phyloP scores from a whole-genome alignment of 2,113 vertebrate genomes.

The Salvelinus alpinus region DNA sequence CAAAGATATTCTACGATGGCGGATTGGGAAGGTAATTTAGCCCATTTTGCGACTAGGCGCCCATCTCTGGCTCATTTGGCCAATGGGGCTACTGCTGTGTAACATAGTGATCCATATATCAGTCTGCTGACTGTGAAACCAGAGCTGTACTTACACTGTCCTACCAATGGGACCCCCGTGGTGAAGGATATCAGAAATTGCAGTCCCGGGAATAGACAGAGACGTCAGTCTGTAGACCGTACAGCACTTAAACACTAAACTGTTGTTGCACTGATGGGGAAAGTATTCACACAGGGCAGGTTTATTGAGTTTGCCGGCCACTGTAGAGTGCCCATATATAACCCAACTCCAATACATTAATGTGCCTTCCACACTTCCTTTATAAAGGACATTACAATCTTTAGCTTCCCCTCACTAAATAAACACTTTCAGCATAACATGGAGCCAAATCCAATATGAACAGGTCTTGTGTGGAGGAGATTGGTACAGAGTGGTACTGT shows the following conservation, averaged over 20 bases:
- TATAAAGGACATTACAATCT: conserved; percentile 37
- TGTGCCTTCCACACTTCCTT: conserved; percentile 24
- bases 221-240: conserved; percentile 56
- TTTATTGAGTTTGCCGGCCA: conserved; percentile 50
- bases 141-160: conserved; percentile 60
- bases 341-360: conserved; percentile 41
- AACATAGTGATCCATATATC: conserved; percentile 57
- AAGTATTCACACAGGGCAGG: conserved; percentile 31
- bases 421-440: conserved; percentile 19
- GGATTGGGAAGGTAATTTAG: conserved; percentile 57
- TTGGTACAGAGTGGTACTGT: neutral
- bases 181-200: conserved; percentile 66
- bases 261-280: conserved; percentile 36
- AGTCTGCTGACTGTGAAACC: conserved; percentile 54
- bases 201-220: conserved; percentile 59
- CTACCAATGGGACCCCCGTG: conserved; percentile 49
- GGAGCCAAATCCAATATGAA: conserved; percentile 51
- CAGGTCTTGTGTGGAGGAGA: neutral
- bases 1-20: conserved; percentile 56
- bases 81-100: conserved; percentile 39
- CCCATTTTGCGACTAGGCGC: conserved; percentile 47
- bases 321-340: conserved; percentile 46
- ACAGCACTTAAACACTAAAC: conserved; percentile 35
- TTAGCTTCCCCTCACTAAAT: conserved; percentile 42
- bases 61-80: conserved; percentile 44